Conservation (phyloP, 2,797 vertebrate genomes). For the Choloepus didactylus region DNA sequence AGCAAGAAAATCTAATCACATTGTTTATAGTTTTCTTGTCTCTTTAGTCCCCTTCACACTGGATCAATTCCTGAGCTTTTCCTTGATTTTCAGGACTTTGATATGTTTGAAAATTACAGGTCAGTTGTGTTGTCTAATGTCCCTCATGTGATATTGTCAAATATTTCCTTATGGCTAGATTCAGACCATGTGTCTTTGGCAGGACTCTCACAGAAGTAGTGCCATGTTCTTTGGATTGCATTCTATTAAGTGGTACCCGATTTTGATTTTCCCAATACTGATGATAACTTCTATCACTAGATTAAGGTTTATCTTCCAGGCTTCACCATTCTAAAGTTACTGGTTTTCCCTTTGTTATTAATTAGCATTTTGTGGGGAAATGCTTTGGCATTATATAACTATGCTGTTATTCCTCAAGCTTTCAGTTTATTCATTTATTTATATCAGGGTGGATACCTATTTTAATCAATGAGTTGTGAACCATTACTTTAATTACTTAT, state of each 20-base stretch:
- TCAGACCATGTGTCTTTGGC: neutral
- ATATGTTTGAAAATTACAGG: neutral
- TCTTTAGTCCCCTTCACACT: neutral
- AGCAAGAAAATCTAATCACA: neutral
- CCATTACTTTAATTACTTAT: neutral
- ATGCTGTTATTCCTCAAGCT: neutral
- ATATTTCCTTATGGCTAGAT: neutral
- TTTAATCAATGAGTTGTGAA: neutral
- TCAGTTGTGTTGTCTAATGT: neutral
- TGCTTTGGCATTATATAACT: neutral
- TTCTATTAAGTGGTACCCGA: neutral
- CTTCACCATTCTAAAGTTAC: slow-evolving; percentile 41
- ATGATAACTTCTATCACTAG: neutral
- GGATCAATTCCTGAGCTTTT: neutral
- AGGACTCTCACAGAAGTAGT: neutral
- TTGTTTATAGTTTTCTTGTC: neutral
- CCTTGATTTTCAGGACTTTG: neutral
- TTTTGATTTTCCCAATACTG: neutral
- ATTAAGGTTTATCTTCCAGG: neutral
- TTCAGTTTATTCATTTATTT: neutral
- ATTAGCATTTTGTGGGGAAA: neutral
- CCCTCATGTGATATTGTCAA: neutral
- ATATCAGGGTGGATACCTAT: neutral
- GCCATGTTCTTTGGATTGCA: neutral
- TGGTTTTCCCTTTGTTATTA: slow-evolving; percentile 18